Evolutionary conservation across 2,888 invertebrate species (phyloP).

Genomic region (Campoplex nolae): DNA sequence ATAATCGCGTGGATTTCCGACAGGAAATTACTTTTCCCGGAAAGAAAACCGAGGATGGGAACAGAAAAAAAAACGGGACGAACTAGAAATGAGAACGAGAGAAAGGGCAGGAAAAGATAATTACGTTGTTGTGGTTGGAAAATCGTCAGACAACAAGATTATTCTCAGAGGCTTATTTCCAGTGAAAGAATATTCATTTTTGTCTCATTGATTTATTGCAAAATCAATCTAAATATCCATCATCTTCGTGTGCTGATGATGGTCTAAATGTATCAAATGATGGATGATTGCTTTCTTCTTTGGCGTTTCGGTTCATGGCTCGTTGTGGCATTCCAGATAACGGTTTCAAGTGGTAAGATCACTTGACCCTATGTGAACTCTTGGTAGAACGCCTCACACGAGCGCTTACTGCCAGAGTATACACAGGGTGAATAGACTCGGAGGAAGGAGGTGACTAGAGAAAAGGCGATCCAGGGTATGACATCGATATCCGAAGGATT

Average conservation of each 20-base stretch:
- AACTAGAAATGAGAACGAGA: background rate
- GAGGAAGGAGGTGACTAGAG: constrained; percentile 7
- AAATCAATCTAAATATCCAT: background rate
- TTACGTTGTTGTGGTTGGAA: background rate
- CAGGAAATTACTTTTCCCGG: constrained; percentile 81
- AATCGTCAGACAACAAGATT: background rate
- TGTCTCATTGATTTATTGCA: too few relatives aligned
- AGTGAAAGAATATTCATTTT: background rate
- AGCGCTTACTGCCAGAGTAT: background rate
- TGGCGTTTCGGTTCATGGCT: constrained; percentile 36
- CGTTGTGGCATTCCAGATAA: constrained; percentile 69
- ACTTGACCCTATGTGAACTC: constrained; percentile 74
- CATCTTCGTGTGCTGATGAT: background rate
- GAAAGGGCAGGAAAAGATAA: background rate
- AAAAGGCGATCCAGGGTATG: constrained; percentile 4
- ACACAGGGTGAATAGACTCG: constrained; percentile 38
- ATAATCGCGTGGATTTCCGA: constrained; percentile 81
- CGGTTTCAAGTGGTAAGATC: constrained; percentile 72
- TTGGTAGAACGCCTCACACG: constrained; percentile 26
- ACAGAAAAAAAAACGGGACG: constrained; percentile 22
- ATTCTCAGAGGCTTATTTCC: background rate
- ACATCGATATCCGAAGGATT: constrained; percentile 5
- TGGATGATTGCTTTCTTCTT: constrained; percentile 15
- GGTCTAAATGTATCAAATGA: background rate
- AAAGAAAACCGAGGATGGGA: constrained; percentile 69